Conservation (phyloP, 2,113 vertebrate genomes). For the Camelus bactrianus region DNA sequence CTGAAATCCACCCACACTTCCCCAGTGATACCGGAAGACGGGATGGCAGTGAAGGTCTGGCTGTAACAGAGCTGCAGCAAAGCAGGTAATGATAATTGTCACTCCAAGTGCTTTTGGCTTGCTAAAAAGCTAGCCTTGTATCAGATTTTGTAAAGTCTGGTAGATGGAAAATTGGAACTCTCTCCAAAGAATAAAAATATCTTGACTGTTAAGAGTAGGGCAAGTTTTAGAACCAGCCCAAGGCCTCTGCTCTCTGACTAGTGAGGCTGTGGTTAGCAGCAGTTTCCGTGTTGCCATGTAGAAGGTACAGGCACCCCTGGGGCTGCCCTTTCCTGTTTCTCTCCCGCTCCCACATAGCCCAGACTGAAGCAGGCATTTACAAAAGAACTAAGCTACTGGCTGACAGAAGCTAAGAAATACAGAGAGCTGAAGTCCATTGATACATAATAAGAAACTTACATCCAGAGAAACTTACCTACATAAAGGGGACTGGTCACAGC, state of each 20-base stretch:
- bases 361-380: background rate
- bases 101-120: background rate
- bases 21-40: accelerated
- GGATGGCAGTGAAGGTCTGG: background rate
- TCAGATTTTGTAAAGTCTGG: background rate
- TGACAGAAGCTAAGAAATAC: background rate
- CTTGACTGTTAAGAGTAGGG: background rate
- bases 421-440: background rate
- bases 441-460: background rate
- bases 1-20: background rate
- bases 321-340: background rate
- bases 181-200: background rate
- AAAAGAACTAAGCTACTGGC: background rate
- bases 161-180: conserved; percentile 1
- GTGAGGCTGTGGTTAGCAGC: background rate
- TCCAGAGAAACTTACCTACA: background rate
- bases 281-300: background rate
- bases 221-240: background rate
- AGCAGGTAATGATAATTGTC: background rate
- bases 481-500: background rate
- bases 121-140: background rate
- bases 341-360: background rate
- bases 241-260: background rate
- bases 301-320: background rate
- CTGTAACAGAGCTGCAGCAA: background rate